Percentiles rank a stretch among this genome's conserved stretches.
Conservation (phyloP, 2,888 invertebrate species). For the Spisula subtruncata region DNA sequence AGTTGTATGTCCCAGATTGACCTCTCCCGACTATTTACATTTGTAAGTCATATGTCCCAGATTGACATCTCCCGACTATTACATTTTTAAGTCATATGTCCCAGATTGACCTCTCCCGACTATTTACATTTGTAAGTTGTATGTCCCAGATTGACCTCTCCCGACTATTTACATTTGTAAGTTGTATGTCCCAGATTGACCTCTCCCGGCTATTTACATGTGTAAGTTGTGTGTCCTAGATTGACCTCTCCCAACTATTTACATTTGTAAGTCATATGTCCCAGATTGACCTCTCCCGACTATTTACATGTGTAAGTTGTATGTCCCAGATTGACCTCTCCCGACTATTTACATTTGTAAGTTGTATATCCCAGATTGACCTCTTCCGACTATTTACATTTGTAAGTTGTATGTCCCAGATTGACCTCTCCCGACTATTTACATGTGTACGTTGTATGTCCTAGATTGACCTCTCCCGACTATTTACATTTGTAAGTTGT, state of each 20-base stretch:
- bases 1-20: slow-evolving; percentile 37
- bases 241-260: slow-evolving; percentile 9
- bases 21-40: slow-evolving; percentile 21
- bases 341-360: slow-evolving; percentile 28
- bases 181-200: background rate
- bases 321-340: background rate
- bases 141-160: slow-evolving; percentile 21
- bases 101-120: slow-evolving; percentile 11
- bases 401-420: background rate
- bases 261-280: background rate
- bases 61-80: background rate
- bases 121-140: slow-evolving; percentile 29
- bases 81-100: slow-evolving; percentile 27
- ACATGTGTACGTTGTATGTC: background rate
- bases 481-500: background rate
- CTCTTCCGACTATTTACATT: slow-evolving; percentile 20
- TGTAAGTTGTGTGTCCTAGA: background rate
- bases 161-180: slow-evolving; percentile 22
- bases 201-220: slow-evolving; percentile 26
- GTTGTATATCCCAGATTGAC: slow-evolving; percentile 24
- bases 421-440: slow-evolving; percentile 18
- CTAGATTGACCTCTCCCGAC: slow-evolving; percentile 1
- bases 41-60: slow-evolving; percentile 32
- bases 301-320: background rate
- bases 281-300: background rate